phyloP scores from a whole-genome alignment of 1,140 invertebrate genomes.

The Apis cerana region DNA sequence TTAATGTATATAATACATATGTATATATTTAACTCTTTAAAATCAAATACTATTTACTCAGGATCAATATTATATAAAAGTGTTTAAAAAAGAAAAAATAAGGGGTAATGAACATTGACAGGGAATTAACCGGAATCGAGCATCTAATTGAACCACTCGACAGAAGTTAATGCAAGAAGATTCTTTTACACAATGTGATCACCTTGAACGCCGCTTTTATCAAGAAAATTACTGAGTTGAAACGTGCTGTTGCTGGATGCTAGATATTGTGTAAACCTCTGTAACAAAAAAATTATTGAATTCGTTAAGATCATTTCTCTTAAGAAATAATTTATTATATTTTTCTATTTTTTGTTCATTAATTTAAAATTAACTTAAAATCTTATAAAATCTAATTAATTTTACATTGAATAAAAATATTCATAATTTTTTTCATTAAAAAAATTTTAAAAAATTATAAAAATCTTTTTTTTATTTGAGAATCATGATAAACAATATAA shows the following conservation, averaged over 20 bases:
- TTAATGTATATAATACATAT: too few relatives aligned
- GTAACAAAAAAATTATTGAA: conserved; percentile 72
- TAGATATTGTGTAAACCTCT: conserved; percentile 99
- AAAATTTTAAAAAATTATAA: too few relatives aligned
- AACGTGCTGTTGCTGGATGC: conserved; percentile 99
- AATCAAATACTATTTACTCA: not conserved
- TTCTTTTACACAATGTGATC: conserved; percentile 72
- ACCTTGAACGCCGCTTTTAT: conserved; percentile 98
- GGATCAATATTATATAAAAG: not conserved
- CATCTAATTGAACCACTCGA: conserved; percentile 32
- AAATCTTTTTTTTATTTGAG: too few relatives aligned
- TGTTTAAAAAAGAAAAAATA: not conserved
- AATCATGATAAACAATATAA: not conserved
- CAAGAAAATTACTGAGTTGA: conserved; percentile 97
- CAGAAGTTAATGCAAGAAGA: not conserved
- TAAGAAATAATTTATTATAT: not conserved
- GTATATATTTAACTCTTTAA: too few relatives aligned
- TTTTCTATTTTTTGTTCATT: too few relatives aligned
- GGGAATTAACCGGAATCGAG: not conserved
- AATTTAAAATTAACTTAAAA: too few relatives aligned
- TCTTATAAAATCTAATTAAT: too few relatives aligned
- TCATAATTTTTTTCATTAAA: too few relatives aligned
- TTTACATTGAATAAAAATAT: too few relatives aligned
- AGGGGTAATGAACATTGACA: conserved; percentile 5
- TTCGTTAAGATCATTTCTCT: not conserved